phyloP scores from a whole-genome alignment of 2,888 invertebrate genomes.

The Troilus luridus region DNA sequence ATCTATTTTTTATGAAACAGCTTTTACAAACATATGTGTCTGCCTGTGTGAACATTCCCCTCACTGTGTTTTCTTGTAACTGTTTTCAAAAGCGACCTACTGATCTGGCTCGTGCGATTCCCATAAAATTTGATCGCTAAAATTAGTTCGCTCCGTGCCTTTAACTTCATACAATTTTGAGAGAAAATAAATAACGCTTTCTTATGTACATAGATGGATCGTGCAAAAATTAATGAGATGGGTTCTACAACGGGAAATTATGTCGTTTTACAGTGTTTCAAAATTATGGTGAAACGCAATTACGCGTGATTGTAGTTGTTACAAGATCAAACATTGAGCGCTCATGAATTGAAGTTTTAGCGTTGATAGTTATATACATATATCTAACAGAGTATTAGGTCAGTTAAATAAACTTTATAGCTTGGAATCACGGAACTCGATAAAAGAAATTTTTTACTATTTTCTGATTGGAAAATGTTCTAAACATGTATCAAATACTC shows the following conservation, averaged over 20 bases:
- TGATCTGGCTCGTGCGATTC: neutral
- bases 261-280: neutral
- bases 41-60: neutral
- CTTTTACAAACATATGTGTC: neutral
- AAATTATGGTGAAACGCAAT: neutral
- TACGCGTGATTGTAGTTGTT: neutral
- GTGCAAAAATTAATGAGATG: neutral
- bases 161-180: neutral
- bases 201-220: neutral
- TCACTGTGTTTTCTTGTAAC: neutral
- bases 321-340: neutral
- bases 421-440: neutral
- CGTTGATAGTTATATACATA: neutral
- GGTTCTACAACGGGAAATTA: neutral
- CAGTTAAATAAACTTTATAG: neutral
- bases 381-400: no score
- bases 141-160: neutral
- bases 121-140: neutral
- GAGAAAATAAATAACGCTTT: neutral
- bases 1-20: neutral
- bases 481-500: no score
- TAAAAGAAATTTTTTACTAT: no score
- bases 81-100: neutral
- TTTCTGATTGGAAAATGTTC: no score
- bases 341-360: neutral